Evolutionary conservation across 1,140 invertebrate species (phyloP).

Genomic region (Drosophila rhopaloa): DNA sequence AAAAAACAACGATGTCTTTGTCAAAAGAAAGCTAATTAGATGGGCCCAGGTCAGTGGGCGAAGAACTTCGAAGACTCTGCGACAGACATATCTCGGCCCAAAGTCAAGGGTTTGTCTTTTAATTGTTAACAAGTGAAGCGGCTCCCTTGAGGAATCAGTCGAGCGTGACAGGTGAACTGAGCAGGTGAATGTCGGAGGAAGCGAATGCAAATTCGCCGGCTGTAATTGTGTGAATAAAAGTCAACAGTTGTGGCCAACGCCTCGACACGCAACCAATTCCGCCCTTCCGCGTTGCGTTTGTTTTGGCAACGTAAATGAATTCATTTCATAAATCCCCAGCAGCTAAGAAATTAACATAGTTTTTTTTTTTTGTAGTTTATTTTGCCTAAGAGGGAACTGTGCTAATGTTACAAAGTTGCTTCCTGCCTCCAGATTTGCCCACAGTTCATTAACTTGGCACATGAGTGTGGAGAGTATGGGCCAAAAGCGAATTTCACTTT

Average conservation of each 20-base stretch:
- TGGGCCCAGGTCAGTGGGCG: constrained; percentile 16
- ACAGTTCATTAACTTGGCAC: constrained; percentile 72
- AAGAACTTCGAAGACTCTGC: constrained; percentile 17
- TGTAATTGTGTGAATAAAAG: constrained; percentile 81
- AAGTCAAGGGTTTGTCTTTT: constrained; percentile 60
- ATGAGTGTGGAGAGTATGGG: constrained; percentile 10
- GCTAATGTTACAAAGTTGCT: constrained; percentile 67
- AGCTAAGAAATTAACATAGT: constrained; percentile 67
- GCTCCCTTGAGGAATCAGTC: constrained; percentile 20
- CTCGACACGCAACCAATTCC: constrained; percentile 59
- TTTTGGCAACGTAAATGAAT: constrained; percentile 58
- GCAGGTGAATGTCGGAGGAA: constrained; percentile 17
- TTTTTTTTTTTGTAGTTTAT: no score
- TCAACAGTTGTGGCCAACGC: constrained; percentile 74
- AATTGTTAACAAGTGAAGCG: constrained; percentile 63
- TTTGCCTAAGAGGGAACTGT: constrained; percentile 49
- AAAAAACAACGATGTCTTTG: constrained; percentile 49
- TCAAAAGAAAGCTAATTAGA: constrained; percentile 77
- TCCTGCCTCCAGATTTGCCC: constrained; percentile 49
- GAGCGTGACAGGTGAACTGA: constrained; percentile 19
- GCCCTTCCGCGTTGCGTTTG: constrained; percentile 29
- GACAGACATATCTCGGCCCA: constrained; percentile 22
- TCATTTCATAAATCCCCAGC: constrained; percentile 57
- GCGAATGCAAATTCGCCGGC: constrained; percentile 57
- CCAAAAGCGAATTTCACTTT: constrained; percentile 71